Evolutionary conservation across 1,140 invertebrate species (phyloP).

Genomic region (Pachypsylla venusta): DNA sequence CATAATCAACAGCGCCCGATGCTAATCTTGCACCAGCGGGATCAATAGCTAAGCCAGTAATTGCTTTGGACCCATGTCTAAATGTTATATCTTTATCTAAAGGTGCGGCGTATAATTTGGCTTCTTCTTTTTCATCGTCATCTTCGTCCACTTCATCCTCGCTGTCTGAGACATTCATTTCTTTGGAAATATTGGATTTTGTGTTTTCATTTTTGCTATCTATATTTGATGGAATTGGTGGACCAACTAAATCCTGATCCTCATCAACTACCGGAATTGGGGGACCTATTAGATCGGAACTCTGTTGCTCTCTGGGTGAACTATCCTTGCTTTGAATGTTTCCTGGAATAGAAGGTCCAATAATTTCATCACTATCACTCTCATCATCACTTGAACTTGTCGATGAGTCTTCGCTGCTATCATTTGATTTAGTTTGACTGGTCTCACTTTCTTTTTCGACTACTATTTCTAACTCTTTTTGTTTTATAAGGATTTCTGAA

Average conservation of each 20-base stretch:
- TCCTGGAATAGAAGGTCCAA: slow-evolving; percentile 41
- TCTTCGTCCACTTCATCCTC: slow-evolving; percentile 37
- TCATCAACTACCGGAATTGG: slow-evolving; percentile 18
- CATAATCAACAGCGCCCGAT: slow-evolving; percentile 88
- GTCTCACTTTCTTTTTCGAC: slow-evolving; percentile 28
- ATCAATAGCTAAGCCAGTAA: slow-evolving; percentile 77
- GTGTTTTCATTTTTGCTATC: slow-evolving; percentile 13
- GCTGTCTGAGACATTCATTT: slow-evolving; percentile 27
- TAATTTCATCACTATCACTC: slow-evolving; percentile 36
- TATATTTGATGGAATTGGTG: slow-evolving; percentile 14
- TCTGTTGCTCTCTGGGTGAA: background rate
- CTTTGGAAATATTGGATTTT: slow-evolving; percentile 23
- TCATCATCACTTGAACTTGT: slow-evolving; percentile 29
- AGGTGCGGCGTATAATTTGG: no score
- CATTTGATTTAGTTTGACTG: slow-evolving; percentile 26
- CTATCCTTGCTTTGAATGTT: background rate
- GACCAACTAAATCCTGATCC: slow-evolving; percentile 15
- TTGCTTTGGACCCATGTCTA: slow-evolving; percentile 69
- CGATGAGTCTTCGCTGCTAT: slow-evolving; percentile 20
- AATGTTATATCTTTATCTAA: slow-evolving; percentile 64
- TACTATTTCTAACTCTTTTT: no score
- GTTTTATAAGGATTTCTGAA: background rate
- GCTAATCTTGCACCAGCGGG: slow-evolving; percentile 82
- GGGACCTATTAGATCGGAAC: slow-evolving; percentile 20
- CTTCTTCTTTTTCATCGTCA: slow-evolving; percentile 37